Conservation (phyloP, 1,140 invertebrate genomes). For the Sesamia nonagrioides region DNA sequence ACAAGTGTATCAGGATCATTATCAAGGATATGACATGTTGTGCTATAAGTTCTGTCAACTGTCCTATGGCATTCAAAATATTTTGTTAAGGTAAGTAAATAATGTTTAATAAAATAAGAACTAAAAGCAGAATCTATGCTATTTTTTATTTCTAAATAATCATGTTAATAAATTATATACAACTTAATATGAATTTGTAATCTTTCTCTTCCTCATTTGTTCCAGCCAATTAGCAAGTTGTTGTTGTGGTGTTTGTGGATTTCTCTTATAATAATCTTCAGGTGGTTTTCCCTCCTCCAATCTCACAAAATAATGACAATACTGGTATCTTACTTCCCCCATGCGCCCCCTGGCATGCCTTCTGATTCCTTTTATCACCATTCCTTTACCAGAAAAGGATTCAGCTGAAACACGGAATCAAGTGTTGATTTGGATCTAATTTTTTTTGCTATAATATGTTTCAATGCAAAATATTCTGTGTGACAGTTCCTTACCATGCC, state of each 20-base stretch:
- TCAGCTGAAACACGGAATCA: constrained; percentile 91
- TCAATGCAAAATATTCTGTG: too few species aligned
- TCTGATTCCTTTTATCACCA: constrained; percentile 93
- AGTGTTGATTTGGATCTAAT: constrained; percentile 9
- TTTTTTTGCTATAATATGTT: too few species aligned
- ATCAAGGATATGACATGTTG: neutral
- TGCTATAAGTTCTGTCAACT: neutral
- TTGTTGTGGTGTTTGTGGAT: constrained; percentile 91
- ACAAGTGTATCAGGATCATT: too few species aligned
- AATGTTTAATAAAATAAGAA: constrained; percentile 2
- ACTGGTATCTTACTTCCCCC: constrained; percentile 93
- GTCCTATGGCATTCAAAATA: constrained; percentile 1
- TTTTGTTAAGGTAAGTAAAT: constrained; percentile 33
- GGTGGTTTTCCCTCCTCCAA: constrained; percentile 97
- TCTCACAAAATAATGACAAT: constrained; percentile 96
- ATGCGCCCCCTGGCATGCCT: constrained; percentile 92
- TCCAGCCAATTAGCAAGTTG: constrained; percentile 92
- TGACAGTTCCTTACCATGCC: too few species aligned
- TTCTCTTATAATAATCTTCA: constrained; percentile 92
- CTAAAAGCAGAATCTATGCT: constrained; percentile 43
- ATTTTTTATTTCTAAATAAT: constrained; percentile 47
- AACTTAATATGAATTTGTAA: constrained; percentile 90
- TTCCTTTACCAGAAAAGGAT: constrained; percentile 93
- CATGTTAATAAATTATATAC: constrained; percentile 44
- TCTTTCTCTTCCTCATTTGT: constrained; percentile 91